phyloP scores from a whole-genome alignment of 2,888 invertebrate species.

The Pycnomerus fuliginosus region DNA sequence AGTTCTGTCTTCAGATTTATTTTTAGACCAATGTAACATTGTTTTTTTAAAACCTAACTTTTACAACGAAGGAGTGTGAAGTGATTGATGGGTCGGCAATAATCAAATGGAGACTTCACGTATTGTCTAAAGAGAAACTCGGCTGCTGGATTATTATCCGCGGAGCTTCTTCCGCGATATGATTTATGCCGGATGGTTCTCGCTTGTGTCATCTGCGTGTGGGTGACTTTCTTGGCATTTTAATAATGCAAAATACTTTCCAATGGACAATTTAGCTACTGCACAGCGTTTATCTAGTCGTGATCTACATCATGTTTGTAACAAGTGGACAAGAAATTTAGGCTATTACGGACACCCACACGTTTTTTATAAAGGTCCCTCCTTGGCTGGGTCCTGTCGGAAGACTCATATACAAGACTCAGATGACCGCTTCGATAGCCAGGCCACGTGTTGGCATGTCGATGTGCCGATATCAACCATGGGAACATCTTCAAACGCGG shows the following conservation, averaged over 20 bases:
- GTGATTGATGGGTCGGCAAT: conserved; percentile 15
- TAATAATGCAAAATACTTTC: conserved; percentile 5
- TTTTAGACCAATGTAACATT: not conserved
- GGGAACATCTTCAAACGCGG: conserved; percentile 39
- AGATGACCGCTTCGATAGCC: conserved; percentile 46
- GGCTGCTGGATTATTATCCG: conserved; percentile 18
- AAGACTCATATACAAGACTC: conserved; percentile 26
- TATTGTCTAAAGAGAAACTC: conserved; percentile 16
- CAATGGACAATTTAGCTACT: conserved; percentile 33
- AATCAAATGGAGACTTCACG: conserved; percentile 17
- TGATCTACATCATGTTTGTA: conserved; percentile 21
- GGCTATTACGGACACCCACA: conserved; percentile 41
- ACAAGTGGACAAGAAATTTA: conserved; percentile 39
- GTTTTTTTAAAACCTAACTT: not conserved
- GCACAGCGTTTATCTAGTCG: conserved; percentile 25
- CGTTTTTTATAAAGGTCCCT: no score
- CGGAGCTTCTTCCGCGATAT: conserved; percentile 23
- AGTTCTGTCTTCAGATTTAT: conserved; percentile 39
- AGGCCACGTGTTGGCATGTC: conserved; percentile 52
- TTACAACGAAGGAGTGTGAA: no score
- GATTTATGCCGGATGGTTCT: conserved; percentile 24
- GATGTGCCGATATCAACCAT: conserved; percentile 40
- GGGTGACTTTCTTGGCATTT: conserved; percentile 10
- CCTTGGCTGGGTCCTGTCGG: conserved; percentile 22
- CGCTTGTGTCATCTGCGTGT: conserved; percentile 22